These are phyloP conservation scores for Drosophila fulvimacula DNA, from an alignment of 2,888 invertebrate species.

Conservation along the genomic window DNA sequence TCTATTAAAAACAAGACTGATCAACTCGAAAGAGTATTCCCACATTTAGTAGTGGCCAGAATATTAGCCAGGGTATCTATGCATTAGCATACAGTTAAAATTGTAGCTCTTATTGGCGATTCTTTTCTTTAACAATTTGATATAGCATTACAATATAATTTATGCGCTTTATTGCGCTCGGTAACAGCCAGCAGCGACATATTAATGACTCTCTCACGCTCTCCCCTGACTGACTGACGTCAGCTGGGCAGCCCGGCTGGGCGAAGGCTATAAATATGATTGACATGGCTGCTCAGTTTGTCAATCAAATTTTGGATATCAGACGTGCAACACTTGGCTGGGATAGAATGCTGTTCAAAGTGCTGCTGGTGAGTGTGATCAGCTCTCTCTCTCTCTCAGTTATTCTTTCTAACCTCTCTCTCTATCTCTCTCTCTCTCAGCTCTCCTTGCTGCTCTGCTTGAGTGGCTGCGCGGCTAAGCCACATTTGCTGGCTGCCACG, in stretches of 20 bases:
- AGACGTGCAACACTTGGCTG: slow-evolving; percentile 20
- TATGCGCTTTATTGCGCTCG: slow-evolving; percentile 66
- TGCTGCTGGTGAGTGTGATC: slow-evolving; percentile 61
- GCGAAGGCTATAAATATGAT: slow-evolving; percentile 77
- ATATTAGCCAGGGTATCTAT: slow-evolving; percentile 27
- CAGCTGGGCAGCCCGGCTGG: slow-evolving; percentile 25
- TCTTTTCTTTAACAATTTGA: slow-evolving; percentile 60
- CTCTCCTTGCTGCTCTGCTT: slow-evolving; percentile 47
- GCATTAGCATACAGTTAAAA: slow-evolving; percentile 4
- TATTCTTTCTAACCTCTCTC: neutral
- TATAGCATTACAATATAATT: slow-evolving; percentile 74
- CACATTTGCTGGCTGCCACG: slow-evolving; percentile 63
- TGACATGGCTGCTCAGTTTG: slow-evolving; percentile 59
- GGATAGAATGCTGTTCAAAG: slow-evolving; percentile 60
- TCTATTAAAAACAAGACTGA: neutral
- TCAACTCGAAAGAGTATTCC: neutral
- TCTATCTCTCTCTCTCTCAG: slow-evolving; percentile 24
- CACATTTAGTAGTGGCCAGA: neutral
- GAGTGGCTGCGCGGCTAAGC: slow-evolving; percentile 51
- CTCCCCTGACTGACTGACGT: slow-evolving; percentile 41
- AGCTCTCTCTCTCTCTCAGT: neutral
- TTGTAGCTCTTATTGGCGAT: slow-evolving; percentile 20
- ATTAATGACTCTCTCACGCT: slow-evolving; percentile 70
- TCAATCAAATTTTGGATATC: slow-evolving; percentile 70
- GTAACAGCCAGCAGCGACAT: slow-evolving; percentile 49